Evolutionary conservation across 2,113 vertebrate genomes (phyloP).

Genomic region (Heterochromis multidens): DNA sequence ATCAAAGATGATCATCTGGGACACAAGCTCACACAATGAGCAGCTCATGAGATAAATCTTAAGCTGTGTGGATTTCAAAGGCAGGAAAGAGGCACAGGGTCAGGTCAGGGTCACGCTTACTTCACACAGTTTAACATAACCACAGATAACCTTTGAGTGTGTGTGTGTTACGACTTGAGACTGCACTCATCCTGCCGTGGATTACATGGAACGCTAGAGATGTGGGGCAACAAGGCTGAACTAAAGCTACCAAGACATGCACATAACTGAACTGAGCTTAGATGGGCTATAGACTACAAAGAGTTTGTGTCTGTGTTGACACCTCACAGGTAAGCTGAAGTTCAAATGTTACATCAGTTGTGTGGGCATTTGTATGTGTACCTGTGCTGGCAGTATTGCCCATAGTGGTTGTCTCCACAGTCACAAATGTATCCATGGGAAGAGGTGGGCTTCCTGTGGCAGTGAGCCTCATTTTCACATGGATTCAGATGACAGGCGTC

Average conservation of each 20-base stretch:
- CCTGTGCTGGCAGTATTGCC: constrained; percentile 97
- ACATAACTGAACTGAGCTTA: background rate
- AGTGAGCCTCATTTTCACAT: constrained; percentile 92
- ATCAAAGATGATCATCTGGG: background rate
- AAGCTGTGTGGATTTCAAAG: constrained; percentile 23
- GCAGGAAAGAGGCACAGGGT: background rate
- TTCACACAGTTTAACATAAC: background rate
- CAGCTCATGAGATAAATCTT: constrained; percentile 2
- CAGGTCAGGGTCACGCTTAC: background rate
- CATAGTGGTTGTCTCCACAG: constrained; percentile 88
- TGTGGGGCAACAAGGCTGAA: constrained; percentile 24
- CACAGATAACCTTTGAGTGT: background rate
- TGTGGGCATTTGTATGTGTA: constrained; percentile 47
- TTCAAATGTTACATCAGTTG: background rate
- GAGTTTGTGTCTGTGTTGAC: background rate
- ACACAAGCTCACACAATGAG: background rate
- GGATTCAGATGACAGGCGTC: constrained; percentile 93
- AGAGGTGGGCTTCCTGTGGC: constrained; percentile 83
- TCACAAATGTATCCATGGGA: constrained; percentile 91
- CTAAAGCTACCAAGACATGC: background rate
- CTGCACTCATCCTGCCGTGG: constrained; percentile 10
- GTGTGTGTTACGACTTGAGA: background rate
- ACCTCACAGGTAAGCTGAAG: background rate
- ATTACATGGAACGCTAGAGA: constrained; percentile 36
- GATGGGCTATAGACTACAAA: background rate